These are phyloP conservation scores for Heliothis subflexa DNA, from an alignment of 1,140 invertebrate genomes.

Conservation along the genomic window DNA sequence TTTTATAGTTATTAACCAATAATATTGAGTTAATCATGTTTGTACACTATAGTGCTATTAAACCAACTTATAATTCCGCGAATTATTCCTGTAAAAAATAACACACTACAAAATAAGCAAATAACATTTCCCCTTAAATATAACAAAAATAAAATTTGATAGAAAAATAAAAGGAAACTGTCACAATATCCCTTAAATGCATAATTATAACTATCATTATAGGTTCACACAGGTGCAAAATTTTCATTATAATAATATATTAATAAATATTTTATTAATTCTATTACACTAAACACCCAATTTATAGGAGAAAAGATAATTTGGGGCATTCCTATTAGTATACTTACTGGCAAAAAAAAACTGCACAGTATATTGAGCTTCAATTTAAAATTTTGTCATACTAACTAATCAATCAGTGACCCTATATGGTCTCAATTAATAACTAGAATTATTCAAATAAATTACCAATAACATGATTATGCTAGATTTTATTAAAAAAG, in stretches of 20 bases:
- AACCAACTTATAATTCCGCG: no score
- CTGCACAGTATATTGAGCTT: constrained; percentile 42
- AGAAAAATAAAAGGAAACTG: constrained; percentile 45
- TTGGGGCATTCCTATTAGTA: constrained; percentile 35
- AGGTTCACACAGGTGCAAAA: constrained; percentile 60
- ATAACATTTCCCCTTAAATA: constrained; percentile 15
- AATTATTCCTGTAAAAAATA: neutral
- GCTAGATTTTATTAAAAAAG: neutral
- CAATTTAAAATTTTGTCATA: constrained; percentile 17
- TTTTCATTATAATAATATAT: constrained; percentile 15
- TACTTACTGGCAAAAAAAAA: constrained; percentile 44
- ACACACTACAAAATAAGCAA: neutral
- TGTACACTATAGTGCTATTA: neutral
- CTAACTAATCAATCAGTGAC: constrained; percentile 19
- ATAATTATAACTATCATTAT: constrained; percentile 55
- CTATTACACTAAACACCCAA: constrained; percentile 14
- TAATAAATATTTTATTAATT: constrained; percentile 14
- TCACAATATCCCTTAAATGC: constrained; percentile 62
- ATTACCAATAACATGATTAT: constrained; percentile 4
- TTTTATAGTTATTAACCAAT: neutral
- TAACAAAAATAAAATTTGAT: constrained; percentile 49
- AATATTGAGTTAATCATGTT: neutral
- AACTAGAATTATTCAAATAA: constrained; percentile 2
- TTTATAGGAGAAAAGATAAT: constrained; percentile 16
- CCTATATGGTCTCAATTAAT: constrained; percentile 18